Evolutionary conservation across 2,113 vertebrate species (phyloP), one percentile per base, ranked within the genome.

Genomic region (Otus sunia): DNA sequence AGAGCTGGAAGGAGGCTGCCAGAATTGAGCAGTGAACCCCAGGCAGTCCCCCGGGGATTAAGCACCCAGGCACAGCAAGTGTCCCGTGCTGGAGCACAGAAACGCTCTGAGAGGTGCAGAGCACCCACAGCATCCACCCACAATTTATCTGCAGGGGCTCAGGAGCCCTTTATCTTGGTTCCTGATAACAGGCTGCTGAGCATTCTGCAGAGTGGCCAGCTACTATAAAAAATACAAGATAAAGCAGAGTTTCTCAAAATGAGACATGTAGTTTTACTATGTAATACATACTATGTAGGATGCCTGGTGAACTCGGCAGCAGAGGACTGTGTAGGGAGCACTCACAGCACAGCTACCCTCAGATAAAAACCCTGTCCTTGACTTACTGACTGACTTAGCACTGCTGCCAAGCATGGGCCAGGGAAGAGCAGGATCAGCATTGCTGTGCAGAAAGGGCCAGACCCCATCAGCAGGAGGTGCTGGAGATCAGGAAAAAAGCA

Each of bases 391-490:
- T 79, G 93, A 19, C 37, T 71, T 26, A 47, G n/a, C 27, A 2
- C 21, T 10, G 52, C 67, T 72, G 75, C 87, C 94, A 89, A 77
- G 43, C 17, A 15, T 0, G 45, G 94, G 32, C 39, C 80, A 50
- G 45, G 83, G 58, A 79, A 69, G 84, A 73, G 89, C 80, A 27
- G 89, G 77, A 58, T 82, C 91, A 91, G 90, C 94, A 60, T 1
- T 21, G 72, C 88, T 49, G 85, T 55, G 55, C 11, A 20, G 91
- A 94, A 94, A 66, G 94, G 80, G 88, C 94, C 94, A 95, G 85
- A 96, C 88, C 90, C 94, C 92, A 94, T n/a, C 88, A 90, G 92
- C 95, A 89, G 92, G 95, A 95, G 92, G 94, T 83, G 92, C 90
- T 95, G 92, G 94, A 92, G 85, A 34, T 80, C 75, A 94, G 94